Conservation (phyloP, 2,888 invertebrate genomes). For the Sphaerophoria taeniata region DNA sequence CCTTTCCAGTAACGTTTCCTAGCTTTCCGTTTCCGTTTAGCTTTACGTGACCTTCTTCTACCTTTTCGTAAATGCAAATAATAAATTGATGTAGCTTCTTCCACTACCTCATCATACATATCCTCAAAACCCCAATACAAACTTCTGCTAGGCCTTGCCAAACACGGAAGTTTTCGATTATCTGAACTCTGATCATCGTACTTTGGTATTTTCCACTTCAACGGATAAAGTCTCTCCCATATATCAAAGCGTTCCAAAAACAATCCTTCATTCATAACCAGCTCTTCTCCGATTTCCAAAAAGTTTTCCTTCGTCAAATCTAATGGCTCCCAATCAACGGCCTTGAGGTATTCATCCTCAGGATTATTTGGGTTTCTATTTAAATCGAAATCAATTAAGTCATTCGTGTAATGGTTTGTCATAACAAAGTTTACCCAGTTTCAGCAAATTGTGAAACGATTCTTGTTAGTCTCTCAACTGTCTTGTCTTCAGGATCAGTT, state of each 20-base stretch:
- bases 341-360: constrained; percentile 75
- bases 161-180: neutral
- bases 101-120: too few species aligned
- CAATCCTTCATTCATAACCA: constrained; percentile 76
- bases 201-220: constrained; percentile 19
- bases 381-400: too few species aligned
- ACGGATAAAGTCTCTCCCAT: constrained; percentile 75
- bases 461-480: constrained; percentile 82
- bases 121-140: too few species aligned
- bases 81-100: too few species aligned
- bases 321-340: constrained; percentile 38
- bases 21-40: too few species aligned
- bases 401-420: too few species aligned
- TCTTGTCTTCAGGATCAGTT: constrained; percentile 81
- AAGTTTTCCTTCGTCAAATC: constrained; percentile 68
- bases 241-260: constrained; percentile 72
- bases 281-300: constrained; percentile 78
- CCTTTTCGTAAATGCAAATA: too few species aligned
- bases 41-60: too few species aligned
- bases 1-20: too few species aligned
- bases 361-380: too few species aligned
- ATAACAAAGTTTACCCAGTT: too few species aligned
- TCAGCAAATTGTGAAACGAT: constrained; percentile 82
- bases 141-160: too few species aligned
- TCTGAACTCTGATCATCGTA: neutral